Percentiles rank a stretch among this genome's conserved stretches.
These are phyloP conservation scores for Chrysogorgia sp. DNA, from an alignment of 92 coral and sea anemone genomes.

Conservation along the genomic window DNA sequence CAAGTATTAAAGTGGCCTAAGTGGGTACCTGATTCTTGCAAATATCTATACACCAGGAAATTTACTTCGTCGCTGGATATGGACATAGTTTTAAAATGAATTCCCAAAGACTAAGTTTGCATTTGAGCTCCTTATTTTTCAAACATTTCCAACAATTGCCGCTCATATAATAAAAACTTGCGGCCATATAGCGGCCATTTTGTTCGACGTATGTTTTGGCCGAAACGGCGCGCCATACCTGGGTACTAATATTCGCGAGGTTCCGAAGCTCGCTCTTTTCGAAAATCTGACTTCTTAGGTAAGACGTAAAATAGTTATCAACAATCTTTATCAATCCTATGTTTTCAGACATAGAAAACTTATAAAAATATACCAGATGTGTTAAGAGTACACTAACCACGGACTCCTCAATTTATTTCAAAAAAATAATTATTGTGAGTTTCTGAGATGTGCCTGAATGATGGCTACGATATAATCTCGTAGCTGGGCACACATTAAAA, in stretches of 20 bases:
- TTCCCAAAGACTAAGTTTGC: background rate
- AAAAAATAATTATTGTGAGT: background rate
- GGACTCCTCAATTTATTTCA: background rate
- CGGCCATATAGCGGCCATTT: slow-evolving; percentile 13
- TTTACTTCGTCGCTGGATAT: slow-evolving; percentile 99
- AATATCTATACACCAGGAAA: slow-evolving; percentile 94
- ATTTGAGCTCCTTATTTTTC: background rate
- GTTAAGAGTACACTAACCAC: background rate
- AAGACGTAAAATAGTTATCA: background rate
- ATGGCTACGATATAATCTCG: too few relatives aligned
- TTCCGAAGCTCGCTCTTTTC: slow-evolving; percentile 16
- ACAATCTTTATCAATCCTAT: slow-evolving; percentile 28
- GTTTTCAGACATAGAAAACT: background rate
- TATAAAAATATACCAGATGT: background rate
- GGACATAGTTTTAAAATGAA: slow-evolving; percentile 74
- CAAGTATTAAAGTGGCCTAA: too few relatives aligned
- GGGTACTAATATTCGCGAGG: slow-evolving; percentile 16
- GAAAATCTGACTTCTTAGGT: slow-evolving; percentile 37
- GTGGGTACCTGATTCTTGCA: slow-evolving; percentile 90
- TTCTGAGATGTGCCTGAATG: too few relatives aligned
- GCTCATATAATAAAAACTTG: background rate
- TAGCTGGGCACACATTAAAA: too few relatives aligned
- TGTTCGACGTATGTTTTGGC: background rate
- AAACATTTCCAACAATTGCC: slow-evolving; percentile 25
- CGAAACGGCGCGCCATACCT: background rate